Percentiles rank a stretch among this genome's conserved stretches.
Conservation (phyloP, 2,888 invertebrate species). For the Cryptocephalus moraei region DNA sequence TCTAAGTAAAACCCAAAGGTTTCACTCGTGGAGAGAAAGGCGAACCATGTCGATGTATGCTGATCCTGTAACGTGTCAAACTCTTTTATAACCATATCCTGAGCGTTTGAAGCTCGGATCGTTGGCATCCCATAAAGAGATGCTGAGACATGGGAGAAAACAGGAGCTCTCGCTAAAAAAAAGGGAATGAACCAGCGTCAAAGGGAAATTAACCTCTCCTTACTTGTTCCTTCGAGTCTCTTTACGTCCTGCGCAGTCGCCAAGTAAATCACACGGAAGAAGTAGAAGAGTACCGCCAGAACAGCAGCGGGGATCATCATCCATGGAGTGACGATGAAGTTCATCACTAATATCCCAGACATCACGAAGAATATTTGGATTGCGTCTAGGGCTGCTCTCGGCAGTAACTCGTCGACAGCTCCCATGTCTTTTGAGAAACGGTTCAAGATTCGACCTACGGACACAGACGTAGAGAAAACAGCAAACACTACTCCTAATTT, state of each 20-base stretch:
- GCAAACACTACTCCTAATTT: neutral
- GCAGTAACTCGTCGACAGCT: constrained; percentile 62
- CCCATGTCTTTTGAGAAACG: constrained; percentile 81
- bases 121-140: constrained; percentile 78
- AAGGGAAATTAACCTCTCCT: constrained; percentile 1
- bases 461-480: neutral
- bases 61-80: constrained; percentile 65
- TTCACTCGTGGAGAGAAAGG: constrained; percentile 49
- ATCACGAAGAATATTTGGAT: constrained; percentile 58
- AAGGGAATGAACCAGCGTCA: neutral
- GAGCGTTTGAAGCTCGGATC: constrained; percentile 69
- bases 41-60: constrained; percentile 53
- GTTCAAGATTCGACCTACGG: constrained; percentile 62
- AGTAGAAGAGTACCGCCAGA: constrained; percentile 52
- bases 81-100: constrained; percentile 61
- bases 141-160: constrained; percentile 83
- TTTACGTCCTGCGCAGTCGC: constrained; percentile 63
- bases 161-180: constrained; percentile 52
- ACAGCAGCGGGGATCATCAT: constrained; percentile 53
- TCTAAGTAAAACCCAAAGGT: constrained; percentile 59
- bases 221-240: constrained; percentile 47
- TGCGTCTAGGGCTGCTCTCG: constrained; percentile 53
- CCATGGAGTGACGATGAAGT: constrained; percentile 59
- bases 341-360: constrained; percentile 60
- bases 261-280: constrained; percentile 56